These are phyloP conservation scores for Opisthocomus hoazin DNA, from an alignment of 2,113 vertebrate species.

Conservation along the genomic window DNA sequence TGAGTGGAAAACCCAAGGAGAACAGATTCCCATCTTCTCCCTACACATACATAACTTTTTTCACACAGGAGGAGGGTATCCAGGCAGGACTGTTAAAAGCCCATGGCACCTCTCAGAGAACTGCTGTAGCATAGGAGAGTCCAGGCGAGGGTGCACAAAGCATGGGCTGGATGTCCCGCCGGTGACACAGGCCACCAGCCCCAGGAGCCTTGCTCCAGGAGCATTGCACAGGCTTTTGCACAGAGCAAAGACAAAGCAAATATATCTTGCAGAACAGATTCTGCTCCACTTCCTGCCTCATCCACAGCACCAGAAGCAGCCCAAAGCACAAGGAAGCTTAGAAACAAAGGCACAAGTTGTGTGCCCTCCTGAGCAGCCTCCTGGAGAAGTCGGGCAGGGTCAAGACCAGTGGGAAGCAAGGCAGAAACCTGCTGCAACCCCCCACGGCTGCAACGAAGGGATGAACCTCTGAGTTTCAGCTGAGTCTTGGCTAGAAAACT, in stretches of 20 bases:
- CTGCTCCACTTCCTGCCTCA: background rate
- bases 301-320: background rate
- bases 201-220: background rate
- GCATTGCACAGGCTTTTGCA: background rate
- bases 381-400: background rate
- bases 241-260: background rate
- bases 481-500: background rate
- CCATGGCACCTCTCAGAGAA: background rate
- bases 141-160: background rate
- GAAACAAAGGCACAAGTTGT: background rate
- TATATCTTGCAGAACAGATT: background rate
- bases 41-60: background rate
- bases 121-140: background rate
- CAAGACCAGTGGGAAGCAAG: background rate
- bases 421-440: background rate
- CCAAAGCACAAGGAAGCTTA: background rate
- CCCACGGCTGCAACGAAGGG: background rate
- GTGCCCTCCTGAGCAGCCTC: background rate
- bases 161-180: no score
- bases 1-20: background rate
- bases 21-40: background rate
- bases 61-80: background rate
- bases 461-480: background rate
- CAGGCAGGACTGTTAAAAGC: background rate
- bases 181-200: rapidly evolving